Evolutionary conservation across 2,113 vertebrate genomes (phyloP).

Genomic region (Forbesichthys papilliferus): DNA sequence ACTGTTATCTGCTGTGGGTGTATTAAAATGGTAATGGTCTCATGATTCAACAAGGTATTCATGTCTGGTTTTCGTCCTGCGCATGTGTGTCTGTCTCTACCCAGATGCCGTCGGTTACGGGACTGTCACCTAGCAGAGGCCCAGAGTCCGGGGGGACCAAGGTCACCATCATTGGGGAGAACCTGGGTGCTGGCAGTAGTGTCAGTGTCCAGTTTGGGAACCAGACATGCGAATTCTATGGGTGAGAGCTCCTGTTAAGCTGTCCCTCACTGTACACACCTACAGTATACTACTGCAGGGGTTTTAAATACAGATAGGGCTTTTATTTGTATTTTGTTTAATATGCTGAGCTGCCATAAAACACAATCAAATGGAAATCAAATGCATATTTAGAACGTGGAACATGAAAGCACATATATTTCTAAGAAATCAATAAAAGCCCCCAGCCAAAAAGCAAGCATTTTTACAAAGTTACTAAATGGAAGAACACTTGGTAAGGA

Average conservation of each 20-base stretch:
- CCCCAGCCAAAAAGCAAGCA: too few relatives aligned
- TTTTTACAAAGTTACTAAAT: too few relatives aligned
- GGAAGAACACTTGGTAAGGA: too few relatives aligned
- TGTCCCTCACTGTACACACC: not conserved
- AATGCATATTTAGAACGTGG: too few relatives aligned
- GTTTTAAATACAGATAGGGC: too few relatives aligned
- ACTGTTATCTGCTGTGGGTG: constrained; percentile 47
- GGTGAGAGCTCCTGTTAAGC: constrained; percentile 77
- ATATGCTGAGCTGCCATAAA: too few relatives aligned
- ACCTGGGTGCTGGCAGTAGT: constrained; percentile 90
- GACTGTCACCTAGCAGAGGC: constrained; percentile 86
- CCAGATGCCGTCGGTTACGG: constrained; percentile 86
- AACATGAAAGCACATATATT: too few relatives aligned
- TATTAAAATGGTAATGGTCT: constrained; percentile 27
- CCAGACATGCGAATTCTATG: constrained; percentile 93
- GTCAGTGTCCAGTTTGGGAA: constrained; percentile 91
- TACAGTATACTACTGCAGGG: not conserved
- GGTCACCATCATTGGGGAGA: constrained; percentile 91
- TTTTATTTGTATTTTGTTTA: too few relatives aligned
- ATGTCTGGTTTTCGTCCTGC: constrained; percentile 19
- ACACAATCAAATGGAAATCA: too few relatives aligned
- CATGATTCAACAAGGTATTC: not conserved
- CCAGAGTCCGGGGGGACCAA: constrained; percentile 95
- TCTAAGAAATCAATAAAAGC: too few relatives aligned
- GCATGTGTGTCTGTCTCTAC: constrained; percentile 12